Evolutionary conservation across 2,888 invertebrate genomes (phyloP).

Genomic region (Drosophila infuscata): DNA sequence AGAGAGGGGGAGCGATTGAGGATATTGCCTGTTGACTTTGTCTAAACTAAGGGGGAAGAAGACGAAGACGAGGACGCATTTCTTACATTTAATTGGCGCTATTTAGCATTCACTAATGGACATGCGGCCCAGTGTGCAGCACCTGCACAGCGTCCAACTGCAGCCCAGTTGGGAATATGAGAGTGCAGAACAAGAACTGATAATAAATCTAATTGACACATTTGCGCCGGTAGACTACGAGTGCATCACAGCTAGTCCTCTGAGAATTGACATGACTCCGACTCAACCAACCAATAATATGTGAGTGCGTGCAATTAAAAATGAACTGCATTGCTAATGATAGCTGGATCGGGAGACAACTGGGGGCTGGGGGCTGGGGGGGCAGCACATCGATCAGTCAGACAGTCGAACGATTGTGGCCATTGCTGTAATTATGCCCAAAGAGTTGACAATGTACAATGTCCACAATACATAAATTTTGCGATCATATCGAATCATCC

Average conservation of each 20-base stretch:
- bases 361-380: neutral
- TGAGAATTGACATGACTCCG: constrained; percentile 62
- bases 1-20: neutral
- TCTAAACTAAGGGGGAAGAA: constrained; percentile 30
- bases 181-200: constrained; percentile 68
- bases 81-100: constrained; percentile 75
- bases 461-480: constrained; percentile 72
- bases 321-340: constrained; percentile 70
- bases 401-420: constrained; percentile 28
- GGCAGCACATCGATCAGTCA: constrained; percentile 48
- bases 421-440: constrained; percentile 70
- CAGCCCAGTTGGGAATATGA: constrained; percentile 54
- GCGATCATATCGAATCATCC: constrained; percentile 77
- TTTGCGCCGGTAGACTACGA: constrained; percentile 73
- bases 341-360: constrained; percentile 6
- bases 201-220: constrained; percentile 85
- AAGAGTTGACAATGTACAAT: constrained; percentile 77
- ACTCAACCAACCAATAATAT: constrained; percentile 58
- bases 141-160: constrained; percentile 50
- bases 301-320: constrained; percentile 71
- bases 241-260: constrained; percentile 41
- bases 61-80: constrained; percentile 55
- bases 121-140: constrained; percentile 68
- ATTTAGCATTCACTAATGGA: constrained; percentile 79
- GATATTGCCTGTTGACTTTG: neutral